Evolutionary conservation across 2,113 vertebrate genomes (phyloP), one percentile per base, ranked within the genome.

Genomic region (Numida meleagris): DNA sequence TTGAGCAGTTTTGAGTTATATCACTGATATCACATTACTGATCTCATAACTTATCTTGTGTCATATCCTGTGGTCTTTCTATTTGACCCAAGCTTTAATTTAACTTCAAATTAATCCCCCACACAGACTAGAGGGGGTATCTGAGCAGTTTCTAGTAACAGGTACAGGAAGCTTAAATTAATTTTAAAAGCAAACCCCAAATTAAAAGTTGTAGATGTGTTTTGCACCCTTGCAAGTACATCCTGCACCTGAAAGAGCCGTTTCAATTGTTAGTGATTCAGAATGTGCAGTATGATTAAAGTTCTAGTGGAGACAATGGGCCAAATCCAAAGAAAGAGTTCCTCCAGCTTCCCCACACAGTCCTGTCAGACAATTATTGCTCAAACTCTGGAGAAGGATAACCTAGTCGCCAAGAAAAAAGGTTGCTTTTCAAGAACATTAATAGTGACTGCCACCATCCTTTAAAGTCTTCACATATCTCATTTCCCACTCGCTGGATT

Each of bases 91-190:
- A 85, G 18, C 40, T 36, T 65, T 67, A 83, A 88, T 68, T 59
- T 72, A 88, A 89, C 82, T 88, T 89, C 75, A 91, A 79, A 94
- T 90, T 55, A 93, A 71, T 67, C 43, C 51, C 79, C 9, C 11
- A 31, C 15, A 36, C 0, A 0, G 19, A 76, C 0, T 0, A 84
- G 6, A 84, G 51, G 4, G 48, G 57, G 40, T 61, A 78, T n/a
- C 34, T 34, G 34, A 1, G 42, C 6, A 34, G 17, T 24, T 88
- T 77, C 55, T 71, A 88, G 63, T 29, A 90, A 34, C 3, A 20
- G 68, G 14, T 27, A 62, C 4, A 29, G 6, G 34, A 42, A 63
- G 24, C 15, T 31, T 21, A n/a, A 58, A 29, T 24, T 71, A 31
- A 77, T 76, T 43, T 18, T 42, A 74, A 77, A 90, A 86, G 33